Evolutionary conservation across 2,113 vertebrate species (phyloP).

Genomic region (Tragelaphus buxtoni): DNA sequence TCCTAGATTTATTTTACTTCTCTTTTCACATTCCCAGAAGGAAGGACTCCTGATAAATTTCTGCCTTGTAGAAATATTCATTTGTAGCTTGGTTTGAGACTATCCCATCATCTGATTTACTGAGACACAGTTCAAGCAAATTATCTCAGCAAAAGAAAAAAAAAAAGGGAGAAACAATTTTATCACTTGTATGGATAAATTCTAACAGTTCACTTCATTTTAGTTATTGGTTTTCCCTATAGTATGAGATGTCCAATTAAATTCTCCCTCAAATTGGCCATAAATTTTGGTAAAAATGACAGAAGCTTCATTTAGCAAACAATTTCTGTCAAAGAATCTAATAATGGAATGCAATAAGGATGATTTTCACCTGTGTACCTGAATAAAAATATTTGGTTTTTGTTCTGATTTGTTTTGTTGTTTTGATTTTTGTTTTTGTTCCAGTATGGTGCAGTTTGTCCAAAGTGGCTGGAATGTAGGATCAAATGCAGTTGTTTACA

Average conservation of each 20-base stretch:
- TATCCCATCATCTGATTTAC: slow-evolving; percentile 43
- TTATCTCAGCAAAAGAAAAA: not conserved
- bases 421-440: not conserved
- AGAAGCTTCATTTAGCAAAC: slow-evolving; percentile 68
- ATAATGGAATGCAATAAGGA: slow-evolving; percentile 47
- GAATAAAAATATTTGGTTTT: slow-evolving; percentile 27
- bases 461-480: not conserved
- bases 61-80: slow-evolving; percentile 51
- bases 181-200: slow-evolving; percentile 66
- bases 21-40: not conserved
- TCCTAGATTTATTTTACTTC: not conserved
- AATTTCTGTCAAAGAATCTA: slow-evolving; percentile 60
- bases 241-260: slow-evolving; percentile 77
- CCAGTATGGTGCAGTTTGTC: not conserved
- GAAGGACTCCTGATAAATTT: slow-evolving; percentile 59
- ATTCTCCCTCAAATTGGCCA: slow-evolving; percentile 73
- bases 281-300: slow-evolving; percentile 73
- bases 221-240: slow-evolving; percentile 71
- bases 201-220: slow-evolving; percentile 66
- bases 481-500: not conserved
- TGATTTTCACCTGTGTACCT: slow-evolving; percentile 49
- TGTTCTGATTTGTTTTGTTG: not conserved
- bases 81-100: slow-evolving; percentile 40
- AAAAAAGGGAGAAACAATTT: slow-evolving; percentile 50
- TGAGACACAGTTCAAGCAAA: slow-evolving; percentile 62